phyloP scores from a whole-genome alignment of 2,888 invertebrate genomes.

The Sipunculus nudus region DNA sequence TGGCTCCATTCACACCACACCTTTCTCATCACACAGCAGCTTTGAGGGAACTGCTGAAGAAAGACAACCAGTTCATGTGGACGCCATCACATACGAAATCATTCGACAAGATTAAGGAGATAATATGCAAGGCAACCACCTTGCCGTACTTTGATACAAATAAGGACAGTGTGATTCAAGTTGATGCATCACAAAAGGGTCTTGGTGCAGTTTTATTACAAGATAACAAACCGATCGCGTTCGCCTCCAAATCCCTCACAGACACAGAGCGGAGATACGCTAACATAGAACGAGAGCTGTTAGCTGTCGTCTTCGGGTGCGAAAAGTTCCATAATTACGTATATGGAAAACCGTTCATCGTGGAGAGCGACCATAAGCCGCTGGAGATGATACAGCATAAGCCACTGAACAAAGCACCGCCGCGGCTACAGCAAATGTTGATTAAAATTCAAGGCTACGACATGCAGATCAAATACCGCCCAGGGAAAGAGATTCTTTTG shows the following conservation, averaged over 20 bases:
- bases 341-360: slow-evolving; percentile 20
- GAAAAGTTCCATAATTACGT: slow-evolving; percentile 27
- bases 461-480: slow-evolving; percentile 19
- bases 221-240: slow-evolving; percentile 16
- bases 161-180: slow-evolving; percentile 7
- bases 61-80: slow-evolving; percentile 16
- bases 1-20: slow-evolving; percentile 25
- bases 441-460: slow-evolving; percentile 30
- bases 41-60: slow-evolving; percentile 23
- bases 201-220: slow-evolving; percentile 30
- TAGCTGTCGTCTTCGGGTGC: slow-evolving; percentile 32
- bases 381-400: slow-evolving; percentile 28
- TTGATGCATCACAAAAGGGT: slow-evolving; percentile 19
- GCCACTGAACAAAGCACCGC: slow-evolving; percentile 22
- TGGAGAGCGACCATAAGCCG: slow-evolving; percentile 28
- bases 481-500: slow-evolving; percentile 26
- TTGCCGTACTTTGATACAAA: slow-evolving; percentile 21
- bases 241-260: slow-evolving; percentile 23
- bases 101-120: too few species aligned
- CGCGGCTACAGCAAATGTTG: slow-evolving; percentile 30
- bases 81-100: too few species aligned
- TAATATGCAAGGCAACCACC: too few species aligned
- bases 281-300: slow-evolving; percentile 31
- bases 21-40: slow-evolving; percentile 15
- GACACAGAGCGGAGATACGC: slow-evolving; percentile 22